Conservation (phyloP, 2,113 vertebrate genomes). For the Myotis lucifugus region DNA sequence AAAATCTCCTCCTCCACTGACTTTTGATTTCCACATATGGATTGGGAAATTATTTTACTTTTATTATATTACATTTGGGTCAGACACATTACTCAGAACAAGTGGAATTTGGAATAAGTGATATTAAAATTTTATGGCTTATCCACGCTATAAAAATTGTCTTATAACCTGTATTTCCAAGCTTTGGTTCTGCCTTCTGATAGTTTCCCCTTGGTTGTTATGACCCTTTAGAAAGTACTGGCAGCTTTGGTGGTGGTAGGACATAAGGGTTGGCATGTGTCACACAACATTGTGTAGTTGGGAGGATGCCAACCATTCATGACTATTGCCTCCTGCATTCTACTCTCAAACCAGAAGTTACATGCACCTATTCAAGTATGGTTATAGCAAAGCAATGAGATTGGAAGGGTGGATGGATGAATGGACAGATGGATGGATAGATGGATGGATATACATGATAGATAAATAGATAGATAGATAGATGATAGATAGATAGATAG, state of each 20-base stretch:
- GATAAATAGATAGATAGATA: background rate
- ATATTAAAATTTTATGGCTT: constrained; percentile 41
- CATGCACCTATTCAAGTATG: background rate
- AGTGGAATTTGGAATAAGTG: constrained; percentile 1
- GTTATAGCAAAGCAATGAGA: background rate
- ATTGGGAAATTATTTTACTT: constrained; percentile 54
- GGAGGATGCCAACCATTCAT: background rate
- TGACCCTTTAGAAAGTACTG: background rate
- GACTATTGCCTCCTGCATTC: background rate
- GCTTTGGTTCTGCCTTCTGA: background rate
- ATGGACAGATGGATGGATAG: background rate
- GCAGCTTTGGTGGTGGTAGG: background rate
- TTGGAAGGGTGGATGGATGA: background rate
- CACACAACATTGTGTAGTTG: background rate
- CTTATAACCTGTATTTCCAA: background rate
- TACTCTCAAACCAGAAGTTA: background rate
- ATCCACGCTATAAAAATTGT: constrained; percentile 13
- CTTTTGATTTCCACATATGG: constrained; percentile 42
- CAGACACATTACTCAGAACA: constrained; percentile 34
- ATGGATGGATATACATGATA: background rate
- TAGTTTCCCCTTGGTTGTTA: background rate
- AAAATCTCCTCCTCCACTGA: background rate
- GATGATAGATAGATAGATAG: background rate
- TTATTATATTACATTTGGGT: constrained; percentile 44
- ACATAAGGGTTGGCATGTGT: background rate